These are phyloP conservation scores for Mola mola DNA, from an alignment of 2,113 vertebrate species.

Conservation along the genomic window DNA sequence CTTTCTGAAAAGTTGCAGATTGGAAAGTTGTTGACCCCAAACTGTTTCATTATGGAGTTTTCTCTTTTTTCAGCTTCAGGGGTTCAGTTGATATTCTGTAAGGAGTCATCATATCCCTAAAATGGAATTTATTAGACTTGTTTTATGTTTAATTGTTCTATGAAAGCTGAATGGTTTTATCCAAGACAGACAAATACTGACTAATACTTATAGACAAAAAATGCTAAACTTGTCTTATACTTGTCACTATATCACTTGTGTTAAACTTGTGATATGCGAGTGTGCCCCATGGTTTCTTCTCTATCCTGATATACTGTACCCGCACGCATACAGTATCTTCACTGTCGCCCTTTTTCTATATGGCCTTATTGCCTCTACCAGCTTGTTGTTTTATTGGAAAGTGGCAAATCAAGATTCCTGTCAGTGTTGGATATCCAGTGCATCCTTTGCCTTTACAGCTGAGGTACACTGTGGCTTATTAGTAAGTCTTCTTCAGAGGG, in stretches of 20 bases:
- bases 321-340: too few species aligned
- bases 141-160: too few species aligned
- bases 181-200: too few species aligned
- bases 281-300: too few species aligned
- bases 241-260: neutral
- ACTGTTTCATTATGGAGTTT: conserved; percentile 1
- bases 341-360: conserved; percentile 3
- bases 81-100: neutral
- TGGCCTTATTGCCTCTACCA: neutral
- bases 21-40: neutral
- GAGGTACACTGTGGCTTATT: conserved; percentile 52
- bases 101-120: neutral
- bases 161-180: too few species aligned
- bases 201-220: too few species aligned
- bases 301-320: too few species aligned
- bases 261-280: too few species aligned
- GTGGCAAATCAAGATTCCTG: conserved; percentile 65
- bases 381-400: conserved; percentile 32
- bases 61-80: neutral
- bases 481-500: conserved; percentile 44
- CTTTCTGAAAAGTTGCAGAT: too few species aligned
- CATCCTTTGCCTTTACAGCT: conserved; percentile 13
- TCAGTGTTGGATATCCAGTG: conserved; percentile 36
- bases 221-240: too few species aligned
- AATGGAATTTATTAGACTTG: too few species aligned